A percentile compares a stretch with the other conserved stretches of the same genome.
Evolutionary conservation across 2,888 invertebrate species (phyloP).

Genomic region (Tenthredo distinguenda): DNA sequence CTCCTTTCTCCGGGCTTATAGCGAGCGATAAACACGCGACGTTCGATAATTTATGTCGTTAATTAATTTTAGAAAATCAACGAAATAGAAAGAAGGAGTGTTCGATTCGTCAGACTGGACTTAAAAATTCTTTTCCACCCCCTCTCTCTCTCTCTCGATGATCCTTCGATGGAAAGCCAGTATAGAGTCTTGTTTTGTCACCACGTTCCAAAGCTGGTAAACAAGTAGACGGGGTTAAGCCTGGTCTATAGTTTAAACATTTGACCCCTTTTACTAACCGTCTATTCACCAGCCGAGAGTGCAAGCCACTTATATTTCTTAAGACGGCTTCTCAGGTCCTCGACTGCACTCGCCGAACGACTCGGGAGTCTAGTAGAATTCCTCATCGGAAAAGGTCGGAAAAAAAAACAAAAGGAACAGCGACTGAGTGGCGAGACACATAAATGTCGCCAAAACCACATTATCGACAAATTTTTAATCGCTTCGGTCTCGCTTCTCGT

Average conservation of each 20-base stretch:
- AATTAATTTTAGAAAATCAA: not conserved
- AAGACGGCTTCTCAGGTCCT: constrained; percentile 30
- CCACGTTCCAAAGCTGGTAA: constrained; percentile 4
- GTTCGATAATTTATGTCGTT: constrained; percentile 5
- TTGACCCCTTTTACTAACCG: constrained; percentile 46
- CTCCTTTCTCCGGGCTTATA: not conserved
- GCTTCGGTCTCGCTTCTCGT: not conserved
- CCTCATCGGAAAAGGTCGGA: not conserved
- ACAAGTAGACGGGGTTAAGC: constrained; percentile 8
- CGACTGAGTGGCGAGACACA: not conserved
- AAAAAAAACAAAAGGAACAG: not conserved
- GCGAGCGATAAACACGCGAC: constrained; percentile 6
- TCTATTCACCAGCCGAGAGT: constrained; percentile 45
- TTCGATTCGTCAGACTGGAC: not conserved
- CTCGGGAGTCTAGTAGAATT: not conserved
- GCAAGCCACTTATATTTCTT: constrained; percentile 50
- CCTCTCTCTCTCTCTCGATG: not conserved
- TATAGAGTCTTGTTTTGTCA: constrained; percentile 16
- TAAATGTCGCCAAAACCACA: not conserved
- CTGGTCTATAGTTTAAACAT: constrained; percentile 17
- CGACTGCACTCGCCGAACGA: not conserved
- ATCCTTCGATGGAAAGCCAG: not conserved
- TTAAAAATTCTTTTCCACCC: too few relatives aligned
- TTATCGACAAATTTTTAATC: not conserved
- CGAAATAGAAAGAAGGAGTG: not conserved